Evolutionary conservation across 2,797 vertebrate species (phyloP), one percentile per base, ranked within the genome.

Genomic region (Chromobotia macracanthus): DNA sequence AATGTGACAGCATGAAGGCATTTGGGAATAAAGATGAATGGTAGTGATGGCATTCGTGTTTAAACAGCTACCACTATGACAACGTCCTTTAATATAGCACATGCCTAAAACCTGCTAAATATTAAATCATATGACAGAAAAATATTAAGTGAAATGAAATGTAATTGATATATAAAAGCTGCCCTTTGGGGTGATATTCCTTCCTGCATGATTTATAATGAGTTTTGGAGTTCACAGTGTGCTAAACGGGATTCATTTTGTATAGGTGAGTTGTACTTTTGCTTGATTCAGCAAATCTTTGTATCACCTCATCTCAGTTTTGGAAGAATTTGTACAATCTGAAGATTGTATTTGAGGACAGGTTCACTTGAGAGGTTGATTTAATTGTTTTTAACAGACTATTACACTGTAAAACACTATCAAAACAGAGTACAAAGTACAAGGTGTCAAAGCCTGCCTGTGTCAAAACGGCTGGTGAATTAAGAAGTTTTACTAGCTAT

Each of bases 81-180:
- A 21, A 28, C 44, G 66, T 38, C 38, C 60, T 56, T 35, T 46
- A 61, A 68, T 55, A 35, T 18, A 50, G 35, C 11, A 60, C 53
- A 4, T 5, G 21, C 21, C 23, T 25, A 60, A 60, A 38, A 25
- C 13, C 35, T 15, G 13, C 7, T 3, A 56, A 35, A 56, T n/a
- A 58, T 19, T n/a, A 46, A 67, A 46, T 76, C 35, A 76, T 9
- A 44, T 44, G 16, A 10, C 11, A 31, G 41, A 21, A 56, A 53
- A 65, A 21, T 21, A 56, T 23, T 15, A 65, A 63, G 50, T 65
- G 18, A 67, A 73, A 82, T 23, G 61, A 80, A 71, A 84, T 3
- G 0, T 86, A 83, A 88, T 87, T 89, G 77, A 88, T 88, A 85
- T 82, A 51, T 73, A 83, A 83, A 55, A 69, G 80, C 21, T 48